These are phyloP conservation scores for Pyrgus malvae DNA, from an alignment of 2,888 invertebrate species.

Conservation along the genomic window DNA sequence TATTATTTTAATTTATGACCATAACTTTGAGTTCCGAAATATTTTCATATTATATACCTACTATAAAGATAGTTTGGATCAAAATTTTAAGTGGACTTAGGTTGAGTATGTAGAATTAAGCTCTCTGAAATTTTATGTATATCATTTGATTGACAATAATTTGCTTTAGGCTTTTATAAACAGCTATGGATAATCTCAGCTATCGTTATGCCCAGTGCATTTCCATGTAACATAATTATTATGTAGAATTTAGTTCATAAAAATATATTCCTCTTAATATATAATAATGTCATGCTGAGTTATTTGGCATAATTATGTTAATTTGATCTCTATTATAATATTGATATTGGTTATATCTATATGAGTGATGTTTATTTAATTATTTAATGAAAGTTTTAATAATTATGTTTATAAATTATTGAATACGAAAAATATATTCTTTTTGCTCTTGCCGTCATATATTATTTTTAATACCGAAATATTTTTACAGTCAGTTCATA, in stretches of 20 bases:
- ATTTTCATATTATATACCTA: neutral
- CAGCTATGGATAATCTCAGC: constrained; percentile 3
- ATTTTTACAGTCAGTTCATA: neutral
- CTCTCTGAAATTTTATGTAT: constrained; percentile 15
- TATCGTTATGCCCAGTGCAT: constrained; percentile 11
- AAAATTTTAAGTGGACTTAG: neutral
- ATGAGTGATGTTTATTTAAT: neutral
- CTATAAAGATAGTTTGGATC: too few species aligned
- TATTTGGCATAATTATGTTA: neutral
- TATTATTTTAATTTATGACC: neutral
- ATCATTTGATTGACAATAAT: constrained; percentile 35
- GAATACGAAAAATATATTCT: too few species aligned
- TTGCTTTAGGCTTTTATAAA: constrained; percentile 14
- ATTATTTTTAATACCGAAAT: neutral
- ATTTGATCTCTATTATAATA: neutral
- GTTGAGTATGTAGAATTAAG: constrained; percentile 9
- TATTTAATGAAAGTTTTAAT: neutral
- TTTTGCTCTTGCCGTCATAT: constrained; percentile 7
- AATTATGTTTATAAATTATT: neutral
- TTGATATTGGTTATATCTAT: neutral
- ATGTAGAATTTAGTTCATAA: neutral
- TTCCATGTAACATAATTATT: neutral
- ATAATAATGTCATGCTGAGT: neutral
- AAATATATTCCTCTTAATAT: neutral
- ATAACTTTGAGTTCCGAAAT: neutral